These are phyloP conservation scores for Macropis europaea DNA, from an alignment of 2,888 invertebrate species.

Conservation along the genomic window DNA sequence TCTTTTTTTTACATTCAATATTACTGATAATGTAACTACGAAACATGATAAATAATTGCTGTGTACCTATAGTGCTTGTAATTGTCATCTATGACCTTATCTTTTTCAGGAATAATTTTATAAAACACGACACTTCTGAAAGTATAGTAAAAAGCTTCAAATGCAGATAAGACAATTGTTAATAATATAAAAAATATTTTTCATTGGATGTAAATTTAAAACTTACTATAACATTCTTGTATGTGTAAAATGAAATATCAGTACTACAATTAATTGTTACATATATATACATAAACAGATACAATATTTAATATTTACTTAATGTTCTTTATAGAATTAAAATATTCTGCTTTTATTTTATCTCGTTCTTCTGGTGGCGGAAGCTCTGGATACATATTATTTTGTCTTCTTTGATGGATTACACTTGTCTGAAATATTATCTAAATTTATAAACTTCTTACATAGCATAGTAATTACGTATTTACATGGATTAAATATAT, in stretches of 20 bases:
- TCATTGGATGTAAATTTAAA: neutral
- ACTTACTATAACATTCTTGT: neutral
- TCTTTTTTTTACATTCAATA: neutral
- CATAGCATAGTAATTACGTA: accelerated
- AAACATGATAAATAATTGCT: too few relatives aligned
- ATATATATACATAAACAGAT: neutral
- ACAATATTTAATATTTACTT: neutral
- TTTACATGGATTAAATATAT: neutral
- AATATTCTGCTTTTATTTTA: conserved; percentile 84
- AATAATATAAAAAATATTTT: neutral
- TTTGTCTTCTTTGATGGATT: conserved; percentile 82
- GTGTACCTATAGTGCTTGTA: too few relatives aligned
- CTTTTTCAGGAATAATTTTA: too few relatives aligned
- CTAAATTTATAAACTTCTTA: neutral
- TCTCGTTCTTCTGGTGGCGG: conserved; percentile 87
- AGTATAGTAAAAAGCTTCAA: neutral
- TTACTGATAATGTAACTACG: too few relatives aligned
- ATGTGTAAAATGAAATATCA: neutral
- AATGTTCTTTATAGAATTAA: conserved; percentile 56
- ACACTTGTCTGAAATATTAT: conserved; percentile 82
- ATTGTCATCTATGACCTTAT: too few relatives aligned
- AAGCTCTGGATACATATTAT: conserved; percentile 85
- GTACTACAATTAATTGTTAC: neutral
- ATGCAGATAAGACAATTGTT: neutral
- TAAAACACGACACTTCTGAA: neutral